phyloP scores from a whole-genome alignment of 2,888 invertebrate genomes.

The Sycophila texana region DNA sequence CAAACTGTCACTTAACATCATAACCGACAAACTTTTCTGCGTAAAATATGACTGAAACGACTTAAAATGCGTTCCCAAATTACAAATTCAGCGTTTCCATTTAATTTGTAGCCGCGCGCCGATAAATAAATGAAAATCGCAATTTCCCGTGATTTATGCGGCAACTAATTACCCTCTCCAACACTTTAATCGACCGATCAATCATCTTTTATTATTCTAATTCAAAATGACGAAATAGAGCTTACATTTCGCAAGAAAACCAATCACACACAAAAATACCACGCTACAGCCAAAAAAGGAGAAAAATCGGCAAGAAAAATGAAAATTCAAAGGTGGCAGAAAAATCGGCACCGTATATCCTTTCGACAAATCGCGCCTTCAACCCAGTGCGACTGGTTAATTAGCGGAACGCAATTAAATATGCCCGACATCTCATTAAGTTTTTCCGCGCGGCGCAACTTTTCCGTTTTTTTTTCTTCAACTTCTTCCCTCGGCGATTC shows the following conservation, averaged over 20 bases:
- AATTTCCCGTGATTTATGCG: conserved; percentile 9
- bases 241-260: background rate
- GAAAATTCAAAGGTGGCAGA: too few species aligned
- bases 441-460: background rate
- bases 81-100: too few species aligned
- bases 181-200: conserved; percentile 19
- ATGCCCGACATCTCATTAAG: background rate
- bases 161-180: background rate
- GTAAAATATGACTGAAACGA: too few species aligned
- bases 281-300: too few species aligned
- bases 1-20: too few species aligned
- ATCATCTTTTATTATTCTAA: background rate
- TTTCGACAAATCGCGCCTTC: background rate
- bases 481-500: background rate
- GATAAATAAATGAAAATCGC: background rate
- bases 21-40: too few species aligned
- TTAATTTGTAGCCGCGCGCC: too few species aligned
- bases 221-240: background rate
- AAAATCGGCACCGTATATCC: too few species aligned
- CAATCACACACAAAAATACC: background rate
- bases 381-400: background rate
- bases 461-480: background rate
- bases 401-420: background rate
- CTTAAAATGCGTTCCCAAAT: too few species aligned
- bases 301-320: too few species aligned